Evolutionary conservation across 2,888 invertebrate species (phyloP).

Genomic region (Adineta ricciae): DNA sequence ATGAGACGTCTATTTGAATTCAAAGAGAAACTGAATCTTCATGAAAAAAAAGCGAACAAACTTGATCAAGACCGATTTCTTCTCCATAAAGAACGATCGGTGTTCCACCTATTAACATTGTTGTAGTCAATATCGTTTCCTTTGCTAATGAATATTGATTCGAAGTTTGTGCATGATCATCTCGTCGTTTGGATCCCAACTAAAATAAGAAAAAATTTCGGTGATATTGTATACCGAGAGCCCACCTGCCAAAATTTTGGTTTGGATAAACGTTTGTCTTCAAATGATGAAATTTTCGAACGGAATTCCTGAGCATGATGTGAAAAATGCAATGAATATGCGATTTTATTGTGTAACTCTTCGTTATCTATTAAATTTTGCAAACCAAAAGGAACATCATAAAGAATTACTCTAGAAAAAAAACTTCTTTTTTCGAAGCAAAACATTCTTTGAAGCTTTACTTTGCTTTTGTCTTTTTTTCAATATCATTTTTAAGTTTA

Average conservation of each 20-base stretch:
- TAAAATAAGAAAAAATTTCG: not conserved
- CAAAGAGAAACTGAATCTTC: not conserved
- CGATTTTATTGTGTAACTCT: not conserved
- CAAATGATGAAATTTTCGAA: not conserved
- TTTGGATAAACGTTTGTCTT: not conserved
- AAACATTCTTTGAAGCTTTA: not conserved
- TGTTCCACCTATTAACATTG: constrained; percentile 67
- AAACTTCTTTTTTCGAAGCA: too few species aligned
- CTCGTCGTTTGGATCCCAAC: not conserved
- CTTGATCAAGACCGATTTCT: constrained; percentile 65
- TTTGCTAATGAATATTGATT: constrained; percentile 39
- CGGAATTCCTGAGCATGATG: not conserved
- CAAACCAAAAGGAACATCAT: not conserved
- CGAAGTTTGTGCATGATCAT: constrained; percentile 40
- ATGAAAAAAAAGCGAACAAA: not conserved
- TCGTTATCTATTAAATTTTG: not conserved
- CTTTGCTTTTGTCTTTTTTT: not conserved
- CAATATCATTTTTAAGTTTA: not conserved
- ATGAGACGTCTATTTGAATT: not conserved
- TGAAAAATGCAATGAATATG: not conserved
- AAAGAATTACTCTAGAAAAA: not conserved
- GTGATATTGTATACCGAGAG: too few species aligned
- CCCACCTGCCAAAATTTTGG: not conserved
- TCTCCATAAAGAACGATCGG: constrained; percentile 79
- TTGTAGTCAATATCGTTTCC: constrained; percentile 37